Conservation (phyloP, 2,113 vertebrate genomes). For the Dromaius novaehollandiae region DNA sequence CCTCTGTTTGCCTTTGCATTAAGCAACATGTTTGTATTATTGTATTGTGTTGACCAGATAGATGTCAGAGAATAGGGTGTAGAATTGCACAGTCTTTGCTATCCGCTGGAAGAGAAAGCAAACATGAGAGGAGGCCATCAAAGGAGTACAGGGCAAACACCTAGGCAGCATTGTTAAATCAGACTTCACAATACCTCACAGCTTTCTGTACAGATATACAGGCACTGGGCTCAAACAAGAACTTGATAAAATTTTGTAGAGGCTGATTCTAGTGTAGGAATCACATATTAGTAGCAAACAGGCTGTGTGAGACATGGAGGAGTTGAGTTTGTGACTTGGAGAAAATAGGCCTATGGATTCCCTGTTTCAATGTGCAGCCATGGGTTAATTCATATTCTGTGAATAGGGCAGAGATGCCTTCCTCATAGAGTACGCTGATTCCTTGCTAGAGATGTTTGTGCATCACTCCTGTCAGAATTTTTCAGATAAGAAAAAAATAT, state of each 20-base stretch:
- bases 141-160: not conserved
- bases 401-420: not conserved
- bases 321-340: not conserved
- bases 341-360: not conserved
- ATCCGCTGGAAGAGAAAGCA: not conserved
- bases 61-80: not conserved
- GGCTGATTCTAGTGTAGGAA: not conserved
- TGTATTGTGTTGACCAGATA: not conserved
- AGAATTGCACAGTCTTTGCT: not conserved
- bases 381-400: slow-evolving; percentile 4
- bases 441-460: not conserved
- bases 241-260: not conserved
- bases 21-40: not conserved
- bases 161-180: not conserved
- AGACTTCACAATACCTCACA: not conserved
- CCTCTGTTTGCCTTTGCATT: not conserved
- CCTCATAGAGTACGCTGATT: not conserved
- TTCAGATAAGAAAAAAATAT: not conserved
- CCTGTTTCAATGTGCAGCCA: not conserved
- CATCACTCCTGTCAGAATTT: not conserved
- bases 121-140: not conserved
- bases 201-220: not conserved
- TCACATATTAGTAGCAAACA: not conserved
- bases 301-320: not conserved
- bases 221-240: not conserved